phyloP scores from a whole-genome alignment of 1,140 invertebrate genomes.

The Dendroctonus ponderosae region DNA sequence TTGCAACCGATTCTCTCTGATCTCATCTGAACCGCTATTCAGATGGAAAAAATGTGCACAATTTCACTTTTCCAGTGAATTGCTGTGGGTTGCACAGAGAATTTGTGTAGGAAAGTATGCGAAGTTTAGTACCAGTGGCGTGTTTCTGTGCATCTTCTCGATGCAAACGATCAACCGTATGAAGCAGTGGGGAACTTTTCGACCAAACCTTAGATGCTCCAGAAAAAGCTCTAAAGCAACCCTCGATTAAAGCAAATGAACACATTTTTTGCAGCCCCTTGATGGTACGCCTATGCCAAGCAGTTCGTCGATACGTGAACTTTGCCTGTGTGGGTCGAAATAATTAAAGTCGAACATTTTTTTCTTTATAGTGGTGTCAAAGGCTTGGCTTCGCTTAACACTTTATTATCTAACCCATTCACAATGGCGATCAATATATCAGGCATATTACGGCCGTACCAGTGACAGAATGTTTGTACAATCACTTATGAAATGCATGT shows the following conservation, averaged over 20 bases:
- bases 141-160: too few species aligned
- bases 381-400: conserved; percentile 15
- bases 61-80: conserved; percentile 18
- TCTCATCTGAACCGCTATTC: too few species aligned
- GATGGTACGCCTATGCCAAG: conserved; percentile 9
- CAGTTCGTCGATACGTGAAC: conserved; percentile 12
- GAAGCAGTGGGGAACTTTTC: too few species aligned
- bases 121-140: too few species aligned
- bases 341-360: conserved; percentile 23
- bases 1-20: conserved; percentile 2
- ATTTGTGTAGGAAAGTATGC: neutral
- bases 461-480: too few species aligned
- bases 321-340: conserved; percentile 23
- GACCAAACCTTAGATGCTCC: too few species aligned
- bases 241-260: too few species aligned
- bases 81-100: neutral
- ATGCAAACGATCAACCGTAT: too few species aligned
- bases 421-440: conserved; percentile 9
- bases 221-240: too few species aligned
- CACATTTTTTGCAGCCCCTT: too few species aligned
- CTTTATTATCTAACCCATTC: conserved; percentile 11
- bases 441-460: too few species aligned
- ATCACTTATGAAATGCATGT: too few species aligned
- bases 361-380: conserved; percentile 19
- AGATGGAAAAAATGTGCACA: conserved; percentile 13